Evolutionary conservation across 2,113 vertebrate species (phyloP).

Genomic region (Abramis brama): DNA sequence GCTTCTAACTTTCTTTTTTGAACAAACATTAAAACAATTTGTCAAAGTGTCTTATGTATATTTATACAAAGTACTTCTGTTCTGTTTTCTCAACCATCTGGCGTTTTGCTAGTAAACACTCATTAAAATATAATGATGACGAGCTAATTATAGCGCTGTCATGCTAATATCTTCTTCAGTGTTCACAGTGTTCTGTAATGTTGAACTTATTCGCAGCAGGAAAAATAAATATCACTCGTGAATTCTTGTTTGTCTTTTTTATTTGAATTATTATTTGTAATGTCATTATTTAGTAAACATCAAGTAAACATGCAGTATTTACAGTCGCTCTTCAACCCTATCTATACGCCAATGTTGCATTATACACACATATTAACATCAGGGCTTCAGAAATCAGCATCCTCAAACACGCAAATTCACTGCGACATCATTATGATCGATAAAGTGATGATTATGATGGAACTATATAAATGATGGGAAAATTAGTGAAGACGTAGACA

Average conservation of each 20-base stretch:
- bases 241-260: neutral
- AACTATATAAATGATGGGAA: neutral
- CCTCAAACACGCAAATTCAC: neutral
- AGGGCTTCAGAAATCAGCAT: neutral
- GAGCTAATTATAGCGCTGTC: neutral
- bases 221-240: neutral
- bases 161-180: neutral
- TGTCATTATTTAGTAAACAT: constrained; percentile 26
- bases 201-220: neutral
- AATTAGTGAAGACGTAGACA: neutral
- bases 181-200: neutral
- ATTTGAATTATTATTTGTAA: neutral
- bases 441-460: neutral
- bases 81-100: neutral
- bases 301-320: constrained; percentile 53
- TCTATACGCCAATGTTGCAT: constrained; percentile 6
- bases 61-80: too few relatives aligned
- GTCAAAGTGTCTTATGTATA: too few relatives aligned
- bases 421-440: neutral
- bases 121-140: neutral
- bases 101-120: neutral
- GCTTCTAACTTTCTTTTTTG: too few relatives aligned
- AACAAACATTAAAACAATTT: too few relatives aligned
- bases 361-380: constrained; percentile 38
- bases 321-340: constrained; percentile 20